Conservation (phyloP, 2,113 vertebrate genomes). For the Formicarius rufipectus region DNA sequence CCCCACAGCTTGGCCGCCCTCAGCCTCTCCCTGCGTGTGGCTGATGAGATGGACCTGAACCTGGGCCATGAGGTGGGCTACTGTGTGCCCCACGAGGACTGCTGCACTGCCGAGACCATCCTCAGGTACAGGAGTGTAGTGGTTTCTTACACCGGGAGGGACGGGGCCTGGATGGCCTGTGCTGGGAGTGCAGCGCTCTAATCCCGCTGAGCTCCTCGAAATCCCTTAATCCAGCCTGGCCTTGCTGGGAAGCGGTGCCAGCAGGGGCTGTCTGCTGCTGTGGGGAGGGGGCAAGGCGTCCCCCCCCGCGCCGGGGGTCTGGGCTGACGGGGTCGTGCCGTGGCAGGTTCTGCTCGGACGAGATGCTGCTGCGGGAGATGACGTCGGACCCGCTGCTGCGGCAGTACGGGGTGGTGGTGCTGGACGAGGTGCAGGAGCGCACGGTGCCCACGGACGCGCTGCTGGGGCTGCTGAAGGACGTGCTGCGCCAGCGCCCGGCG, state of each 20-base stretch:
- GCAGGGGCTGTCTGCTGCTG: neutral
- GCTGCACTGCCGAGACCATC: constrained; percentile 87
- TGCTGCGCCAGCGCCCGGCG: constrained; percentile 75
- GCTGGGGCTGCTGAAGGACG: constrained; percentile 88
- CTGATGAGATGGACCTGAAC: constrained; percentile 97
- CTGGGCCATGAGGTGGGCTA: constrained; percentile 95
- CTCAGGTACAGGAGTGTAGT: too few species aligned
- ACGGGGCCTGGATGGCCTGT: accelerated
- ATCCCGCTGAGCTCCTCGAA: neutral
- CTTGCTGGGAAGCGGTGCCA: accelerated
- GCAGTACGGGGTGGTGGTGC: constrained; percentile 84
- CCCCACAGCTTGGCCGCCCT: constrained; percentile 85
- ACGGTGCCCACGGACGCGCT: constrained; percentile 88
- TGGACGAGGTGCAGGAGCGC: constrained; percentile 92
- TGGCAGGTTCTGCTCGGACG: constrained; percentile 88
- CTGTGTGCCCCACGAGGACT: constrained; percentile 89
- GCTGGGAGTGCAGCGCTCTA: neutral
- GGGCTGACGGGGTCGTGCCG: accelerated
- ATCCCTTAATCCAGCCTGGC: constrained; percentile 44
- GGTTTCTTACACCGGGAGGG: too few species aligned
- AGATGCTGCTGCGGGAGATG: constrained; percentile 90
- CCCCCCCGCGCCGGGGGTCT: neutral
- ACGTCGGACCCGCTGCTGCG: constrained; percentile 88
- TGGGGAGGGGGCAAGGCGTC: accelerated
- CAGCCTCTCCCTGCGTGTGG: constrained; percentile 88